Conservation (phyloP, 2,888 invertebrate genomes). For the Catocala nupta region DNA sequence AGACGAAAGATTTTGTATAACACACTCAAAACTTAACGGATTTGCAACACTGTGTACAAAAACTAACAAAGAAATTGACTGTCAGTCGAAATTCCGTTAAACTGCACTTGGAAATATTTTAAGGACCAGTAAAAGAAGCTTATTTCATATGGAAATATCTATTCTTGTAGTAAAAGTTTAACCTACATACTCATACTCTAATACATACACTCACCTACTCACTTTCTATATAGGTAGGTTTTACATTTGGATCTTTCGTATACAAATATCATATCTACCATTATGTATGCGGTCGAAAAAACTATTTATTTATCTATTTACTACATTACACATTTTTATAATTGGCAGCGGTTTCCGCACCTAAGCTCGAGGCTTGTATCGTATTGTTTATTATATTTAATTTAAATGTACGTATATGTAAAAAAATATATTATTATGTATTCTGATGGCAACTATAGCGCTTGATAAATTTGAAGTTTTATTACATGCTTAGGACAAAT, state of each 20-base stretch:
- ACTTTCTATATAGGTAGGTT: background rate
- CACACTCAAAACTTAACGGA: constrained; percentile 14
- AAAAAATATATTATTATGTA: no score
- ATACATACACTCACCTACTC: background rate
- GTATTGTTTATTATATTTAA: no score
- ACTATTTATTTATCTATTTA: no score
- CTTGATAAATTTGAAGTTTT: no score
- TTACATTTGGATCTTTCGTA: background rate
- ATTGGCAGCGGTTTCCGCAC: no score
- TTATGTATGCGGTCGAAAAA: no score
- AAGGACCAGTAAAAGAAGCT: constrained; percentile 7
- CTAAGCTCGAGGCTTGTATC: no score
- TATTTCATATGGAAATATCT: constrained; percentile 42
- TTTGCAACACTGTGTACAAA: constrained; percentile 16
- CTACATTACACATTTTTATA: no score
- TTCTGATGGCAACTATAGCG: no score
- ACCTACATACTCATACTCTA: constrained; percentile 12
- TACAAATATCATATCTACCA: no score
- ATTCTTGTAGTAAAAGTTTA: constrained; percentile 36
- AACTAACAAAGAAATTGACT: constrained; percentile 13
- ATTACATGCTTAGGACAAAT: no score
- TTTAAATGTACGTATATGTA: no score
- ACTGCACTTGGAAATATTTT: constrained; percentile 6
- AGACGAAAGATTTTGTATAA: constrained; percentile 3
- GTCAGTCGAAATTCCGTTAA: constrained; percentile 21